Percentiles rank a stretch among this genome's conserved stretches.
phyloP scores from a whole-genome alignment of 2,888 invertebrate species.

The Standfussiana lucernea region DNA sequence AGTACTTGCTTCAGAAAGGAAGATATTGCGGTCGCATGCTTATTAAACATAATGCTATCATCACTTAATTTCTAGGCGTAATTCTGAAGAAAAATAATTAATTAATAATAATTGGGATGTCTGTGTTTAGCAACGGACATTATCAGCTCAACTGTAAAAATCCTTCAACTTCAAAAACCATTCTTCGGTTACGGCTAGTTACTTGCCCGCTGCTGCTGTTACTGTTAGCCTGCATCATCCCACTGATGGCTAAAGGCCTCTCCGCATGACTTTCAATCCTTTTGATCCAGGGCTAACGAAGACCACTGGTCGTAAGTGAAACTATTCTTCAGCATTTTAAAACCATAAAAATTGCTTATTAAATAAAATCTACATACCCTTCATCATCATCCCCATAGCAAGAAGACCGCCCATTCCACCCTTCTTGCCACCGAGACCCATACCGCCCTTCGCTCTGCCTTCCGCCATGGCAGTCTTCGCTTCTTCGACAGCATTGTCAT shows the following conservation, averaged over 20 bases:
- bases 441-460: conserved; percentile 81
- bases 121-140: not conserved
- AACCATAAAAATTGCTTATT: not conserved
- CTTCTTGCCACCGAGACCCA: conserved; percentile 79
- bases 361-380: conserved; percentile 81
- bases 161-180: not conserved
- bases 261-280: not conserved
- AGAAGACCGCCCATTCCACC: conserved; percentile 88
- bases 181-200: not conserved
- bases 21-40: not conserved
- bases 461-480: conserved; percentile 87
- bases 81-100: not conserved
- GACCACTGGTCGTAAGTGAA: not conserved
- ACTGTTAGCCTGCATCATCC: not conserved
- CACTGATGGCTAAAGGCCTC: not conserved
- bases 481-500: conserved; percentile 90
- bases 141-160: not conserved
- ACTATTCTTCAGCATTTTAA: too few species aligned
- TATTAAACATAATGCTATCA: not conserved
- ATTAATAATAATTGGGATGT: not conserved
- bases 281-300: not conserved
- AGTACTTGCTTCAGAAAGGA: not conserved
- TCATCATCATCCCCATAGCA: conserved; percentile 92
- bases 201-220: not conserved
- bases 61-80: not conserved